These are phyloP conservation scores for mouse (Mus musculus) DNA, from an alignment of 2,113 vertebrate genomes.

Conservation along the genomic window DNA sequence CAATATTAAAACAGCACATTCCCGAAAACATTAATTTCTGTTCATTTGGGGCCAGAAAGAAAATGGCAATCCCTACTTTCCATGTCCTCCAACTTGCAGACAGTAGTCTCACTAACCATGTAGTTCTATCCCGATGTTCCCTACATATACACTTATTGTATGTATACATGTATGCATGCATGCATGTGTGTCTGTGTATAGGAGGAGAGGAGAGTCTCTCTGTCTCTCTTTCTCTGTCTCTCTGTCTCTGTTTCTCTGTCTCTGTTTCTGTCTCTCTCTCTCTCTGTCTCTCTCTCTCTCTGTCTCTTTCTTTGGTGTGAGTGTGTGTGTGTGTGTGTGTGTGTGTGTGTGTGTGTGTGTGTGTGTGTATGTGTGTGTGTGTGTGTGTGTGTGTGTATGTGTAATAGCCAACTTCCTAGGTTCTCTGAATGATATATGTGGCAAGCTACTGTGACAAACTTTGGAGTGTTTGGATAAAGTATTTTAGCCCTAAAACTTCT, in stretches of 20 bases:
- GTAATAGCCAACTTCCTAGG: background rate
- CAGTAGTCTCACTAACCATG: background rate
- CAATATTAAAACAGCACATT: background rate
- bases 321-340: background rate
- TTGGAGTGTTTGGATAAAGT: background rate
- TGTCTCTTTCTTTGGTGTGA: too few species aligned
- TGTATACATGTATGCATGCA: background rate
- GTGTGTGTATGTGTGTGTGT: background rate
- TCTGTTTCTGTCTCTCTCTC: too few species aligned
- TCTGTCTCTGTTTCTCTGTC: too few species aligned
- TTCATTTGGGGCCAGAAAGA: background rate
- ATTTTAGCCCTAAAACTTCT: background rate
- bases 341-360: background rate
- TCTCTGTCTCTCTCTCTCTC: too few species aligned
- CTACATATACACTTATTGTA: background rate
- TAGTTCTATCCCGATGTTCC: background rate
- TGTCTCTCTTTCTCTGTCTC: too few species aligned
- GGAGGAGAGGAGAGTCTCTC: too few species aligned
- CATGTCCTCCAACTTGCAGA: background rate
- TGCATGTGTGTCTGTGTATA: too few species aligned
- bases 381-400: background rate
- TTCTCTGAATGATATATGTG: background rate
- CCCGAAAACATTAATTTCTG: background rate
- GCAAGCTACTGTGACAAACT: background rate
- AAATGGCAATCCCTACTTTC: rapidly evolving